A percentile compares a stretch with the other conserved stretches of the same genome.
These are phyloP conservation scores for Oncopeltus fasciatus DNA, from an alignment of 1,140 invertebrate species.

Conservation along the genomic window DNA sequence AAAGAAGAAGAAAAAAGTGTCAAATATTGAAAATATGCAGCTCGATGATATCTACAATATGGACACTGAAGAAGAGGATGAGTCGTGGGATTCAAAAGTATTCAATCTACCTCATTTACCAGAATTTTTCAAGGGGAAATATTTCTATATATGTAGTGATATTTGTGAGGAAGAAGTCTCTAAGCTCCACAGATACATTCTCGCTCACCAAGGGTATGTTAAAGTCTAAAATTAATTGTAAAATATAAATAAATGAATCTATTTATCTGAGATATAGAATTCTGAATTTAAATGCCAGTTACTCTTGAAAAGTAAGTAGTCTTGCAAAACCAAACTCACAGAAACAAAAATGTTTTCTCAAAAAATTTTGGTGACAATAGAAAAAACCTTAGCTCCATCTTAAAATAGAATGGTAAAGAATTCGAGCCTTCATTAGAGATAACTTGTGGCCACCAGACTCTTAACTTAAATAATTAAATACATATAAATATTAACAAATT, in stretches of 20 bases:
- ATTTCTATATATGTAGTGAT: constrained; percentile 17
- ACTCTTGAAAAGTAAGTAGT: neutral
- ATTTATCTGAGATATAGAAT: neutral
- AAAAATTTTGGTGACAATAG: no score
- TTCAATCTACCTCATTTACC: constrained; percentile 14
- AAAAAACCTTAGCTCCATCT: no score
- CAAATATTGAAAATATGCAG: no score
- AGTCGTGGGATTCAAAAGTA: neutral
- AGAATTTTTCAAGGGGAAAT: constrained; percentile 12
- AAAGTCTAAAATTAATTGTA: neutral
- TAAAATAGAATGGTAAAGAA: no score
- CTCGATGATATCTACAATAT: constrained; percentile 20
- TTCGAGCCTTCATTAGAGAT: no score
- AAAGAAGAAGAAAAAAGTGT: no score
- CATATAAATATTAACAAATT: no score
- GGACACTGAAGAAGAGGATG: constrained; percentile 20
- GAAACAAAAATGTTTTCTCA: neutral
- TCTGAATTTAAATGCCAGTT: neutral
- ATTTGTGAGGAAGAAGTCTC: constrained; percentile 3
- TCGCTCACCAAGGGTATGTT: constrained; percentile 22
- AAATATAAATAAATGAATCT: neutral
- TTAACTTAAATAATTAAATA: no score
- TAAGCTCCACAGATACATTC: constrained; percentile 20
- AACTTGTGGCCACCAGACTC: no score
- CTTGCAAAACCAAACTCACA: neutral